These are phyloP conservation scores for Apis mellifera DNA, from an alignment of 1,140 invertebrate genomes.

Conservation along the genomic window Amel_HAv3.1 CM009940.2:8145501-8146000, in stretches of 20 bases:
- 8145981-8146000: too few species aligned
- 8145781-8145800: neutral
- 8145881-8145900: too few species aligned
- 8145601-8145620: neutral
- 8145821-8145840: neutral
- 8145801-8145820: too few species aligned
- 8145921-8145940: too few species aligned
- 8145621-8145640: neutral
- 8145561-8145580: neutral
- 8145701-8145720: constrained; percentile 1
- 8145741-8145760: neutral
- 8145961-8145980: too few species aligned
- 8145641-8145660: neutral
- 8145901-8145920: too few species aligned
- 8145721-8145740: neutral
- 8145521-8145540: neutral
- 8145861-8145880: too few species aligned
- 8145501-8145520: too few species aligned
- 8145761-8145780: neutral
- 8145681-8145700: neutral
- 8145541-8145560: neutral
- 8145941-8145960: too few species aligned
- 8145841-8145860: too few species aligned
- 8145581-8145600: neutral
- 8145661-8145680: neutral